Base-by-base conservation (phyloP, 2,888 invertebrate genomes). In the Villa cingulata region DNA sequence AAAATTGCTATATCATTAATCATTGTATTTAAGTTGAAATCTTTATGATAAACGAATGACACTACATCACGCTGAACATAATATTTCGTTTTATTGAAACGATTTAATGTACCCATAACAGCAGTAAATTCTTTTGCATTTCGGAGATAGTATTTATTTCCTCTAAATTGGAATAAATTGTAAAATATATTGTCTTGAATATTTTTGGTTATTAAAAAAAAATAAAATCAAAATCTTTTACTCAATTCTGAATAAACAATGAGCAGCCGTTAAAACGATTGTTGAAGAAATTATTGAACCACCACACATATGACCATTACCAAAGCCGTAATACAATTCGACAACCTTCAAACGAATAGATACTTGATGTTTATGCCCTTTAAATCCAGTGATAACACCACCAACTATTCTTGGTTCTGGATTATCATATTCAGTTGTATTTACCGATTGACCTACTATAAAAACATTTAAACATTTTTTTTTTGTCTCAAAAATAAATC, bases 291-390 rank as follows among this genome's bases (percentile, higher is more conserved):
- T 62, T 0, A 59, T 52, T 2, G 56, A 54, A 3, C 63, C 63
- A 5, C 63, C 65, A 39, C 63, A 64, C 5, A 62, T 51, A 37
- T 64, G 63, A 2, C 63, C 65, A 5, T 48, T 36, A 1, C 63
- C 63, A 47, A 53, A 60, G 15, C 54, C 53, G 5, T 36, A 27
- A 29, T 9, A 7, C 15, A 52, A 52, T 37, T 65, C 64, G 15
- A 52, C 45, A 10, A 54, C 54, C 14, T 53, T 55, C 17, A 64
- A 46, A 23, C 64, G 61, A 4, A 64, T 48, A 0, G 64, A 64
- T 9, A 58, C 61, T 44, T 58, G 59, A 43, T 61, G 61, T 0
- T 55, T 56, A 0, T 58, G 58, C 2, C 46, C 17, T 0, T 1
- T 5, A 17, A 58, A 59, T 3, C 10, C 14, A 17, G 57, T 56